Base-by-base conservation (phyloP, 2,888 invertebrate species). In the Pantelozetes paolii region DNA sequence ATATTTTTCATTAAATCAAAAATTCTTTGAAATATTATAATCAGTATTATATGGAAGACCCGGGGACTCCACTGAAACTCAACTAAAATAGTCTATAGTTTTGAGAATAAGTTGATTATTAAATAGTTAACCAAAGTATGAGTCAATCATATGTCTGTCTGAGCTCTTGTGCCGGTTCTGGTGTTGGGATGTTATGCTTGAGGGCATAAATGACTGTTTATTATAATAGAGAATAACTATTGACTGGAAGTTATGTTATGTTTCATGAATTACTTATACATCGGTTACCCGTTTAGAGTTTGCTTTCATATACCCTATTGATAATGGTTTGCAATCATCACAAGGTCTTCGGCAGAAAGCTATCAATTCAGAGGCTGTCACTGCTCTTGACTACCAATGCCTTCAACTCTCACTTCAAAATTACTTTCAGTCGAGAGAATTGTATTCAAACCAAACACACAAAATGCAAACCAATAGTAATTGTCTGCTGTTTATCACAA, bases 351-450 rank as follows among this genome's bases (percentile, higher is more conserved):
- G 64, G 36, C 36, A 36, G 64, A 64, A 20, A 64, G 18, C 64
- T 64, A 32, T 64, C 64, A 64, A 57, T 32, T 64, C 20, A 64
- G 40, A 64, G n/a, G 36, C 32, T 32, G 64, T 64, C 64, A 32
- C 20, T 36, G n/a, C 36, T 30, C 36, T 36, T 5, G 6, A 13
- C 2, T 62, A 20, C 64, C 13, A 5, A 20, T 23, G 26, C 57
- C 13, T 23, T 3, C 23, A 23, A 9, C 57, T 57, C 28, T 57
- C 26, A 3, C 11, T 36, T 36, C 36, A 36, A 50, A 50, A 50
- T 57, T 57, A 5, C 57, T 57, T 57, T 23, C 26, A 57, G 11
- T 36, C 26, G 32, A 64, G 32, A n/a, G 36, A 64, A 64, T 64
- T 28, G 20, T 30, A n/a, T 64, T 40, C 32, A 5, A 20, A 15